Base-by-base conservation (phyloP, 2,797 vertebrate genomes). In the Acridotheres tristis region DNA sequence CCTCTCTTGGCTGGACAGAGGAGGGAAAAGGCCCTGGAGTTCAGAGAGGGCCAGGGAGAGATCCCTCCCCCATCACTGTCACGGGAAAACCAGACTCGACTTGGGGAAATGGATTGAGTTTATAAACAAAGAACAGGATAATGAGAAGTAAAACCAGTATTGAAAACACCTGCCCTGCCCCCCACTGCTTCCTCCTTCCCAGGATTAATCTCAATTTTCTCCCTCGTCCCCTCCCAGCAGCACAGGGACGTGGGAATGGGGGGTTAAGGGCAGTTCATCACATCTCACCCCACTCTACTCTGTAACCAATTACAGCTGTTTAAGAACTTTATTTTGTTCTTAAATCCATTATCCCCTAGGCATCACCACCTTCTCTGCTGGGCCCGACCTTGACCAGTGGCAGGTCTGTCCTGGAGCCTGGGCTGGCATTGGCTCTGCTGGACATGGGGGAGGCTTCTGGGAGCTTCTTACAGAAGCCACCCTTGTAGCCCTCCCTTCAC, bases 101-200 rank as follows among this genome's bases (percentile, higher is more conserved):
- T 6, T 43, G 16, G 32, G 18, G 69, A 42, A 32, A 29, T n/a
- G 5, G 32, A 27, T 15, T 36, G 22, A 25, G 11, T 68, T 50
- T 50, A 23, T 29, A 18, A 29, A 20, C 18, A 16, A 19, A 55
- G 25, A 54, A 16, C 21, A 48, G 26, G 21, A 42, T 42, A 11
- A 42, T 36, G 32, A 62, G 27, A 48, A 75, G 42, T 55, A 27
- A 48, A 75, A 32, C 5, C 29, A 61, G 14, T 42, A 38, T 11
- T 36, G n/a, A n/a, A 55, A 75, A 14, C 5, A 21, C 11, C 3
- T 38, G 10, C 1, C 11, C 3, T 38, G 10, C 1, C 12, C 22
- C 11, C 2, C 15, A 13, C 7, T 0, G 0, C 29, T 66, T 13
- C 11, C 27, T 67, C 2, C 22, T 54, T 62, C 32, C 42, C 7